These are phyloP conservation scores for Papilio protenor DNA, from an alignment of 2,888 invertebrate genomes.

Conservation along the genomic window DNA sequence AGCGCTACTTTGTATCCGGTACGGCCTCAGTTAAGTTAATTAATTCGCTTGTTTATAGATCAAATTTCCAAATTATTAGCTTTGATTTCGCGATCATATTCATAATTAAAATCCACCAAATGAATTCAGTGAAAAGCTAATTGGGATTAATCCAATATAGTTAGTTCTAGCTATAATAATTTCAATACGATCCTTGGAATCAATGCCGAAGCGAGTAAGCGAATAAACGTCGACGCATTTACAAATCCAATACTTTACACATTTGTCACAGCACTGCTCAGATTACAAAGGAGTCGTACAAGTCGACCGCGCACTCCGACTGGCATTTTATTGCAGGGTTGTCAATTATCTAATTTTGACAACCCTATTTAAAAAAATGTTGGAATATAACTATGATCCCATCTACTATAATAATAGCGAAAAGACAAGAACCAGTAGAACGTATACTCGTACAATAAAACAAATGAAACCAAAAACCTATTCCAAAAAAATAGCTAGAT, in stretches of 20 bases:
- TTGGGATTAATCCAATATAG: neutral
- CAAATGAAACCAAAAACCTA: too few relatives aligned
- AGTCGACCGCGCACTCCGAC: constrained; percentile 63
- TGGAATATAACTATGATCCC: neutral
- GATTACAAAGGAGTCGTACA: constrained; percentile 71
- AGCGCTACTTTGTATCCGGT: too few relatives aligned
- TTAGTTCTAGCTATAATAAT: neutral
- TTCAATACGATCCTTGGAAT: constrained; percentile 20
- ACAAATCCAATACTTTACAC: constrained; percentile 70
- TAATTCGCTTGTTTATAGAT: neutral
- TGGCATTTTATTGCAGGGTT: constrained; percentile 43
- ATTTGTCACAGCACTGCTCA: constrained; percentile 74
- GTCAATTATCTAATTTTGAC: constrained; percentile 10
- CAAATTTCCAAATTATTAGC: neutral
- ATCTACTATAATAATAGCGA: neutral
- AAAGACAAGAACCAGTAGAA: neutral
- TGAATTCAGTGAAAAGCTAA: neutral
- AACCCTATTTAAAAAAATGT: constrained; percentile 10
- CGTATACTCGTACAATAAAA: too few relatives aligned
- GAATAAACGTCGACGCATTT: constrained; percentile 52
- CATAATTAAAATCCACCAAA: neutral
- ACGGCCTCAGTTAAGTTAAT: too few relatives aligned
- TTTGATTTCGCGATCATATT: neutral
- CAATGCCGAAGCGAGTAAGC: constrained; percentile 44
- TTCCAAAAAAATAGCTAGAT: too few relatives aligned